Evolutionary conservation across 2,113 vertebrate species (phyloP), one percentile per base, ranked within the genome.

Genomic region (Cryptomyrus ogoouensis): DNA sequence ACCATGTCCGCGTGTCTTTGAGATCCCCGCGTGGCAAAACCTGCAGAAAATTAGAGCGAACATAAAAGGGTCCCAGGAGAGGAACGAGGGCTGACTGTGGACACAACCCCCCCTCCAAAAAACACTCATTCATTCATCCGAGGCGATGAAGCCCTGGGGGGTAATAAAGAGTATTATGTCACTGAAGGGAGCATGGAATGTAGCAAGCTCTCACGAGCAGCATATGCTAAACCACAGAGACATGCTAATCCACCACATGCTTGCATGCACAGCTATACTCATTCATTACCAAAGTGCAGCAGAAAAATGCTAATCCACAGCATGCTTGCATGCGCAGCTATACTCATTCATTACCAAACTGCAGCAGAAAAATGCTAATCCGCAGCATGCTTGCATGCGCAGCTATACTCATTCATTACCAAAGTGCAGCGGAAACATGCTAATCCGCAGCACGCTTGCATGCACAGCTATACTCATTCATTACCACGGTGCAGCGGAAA

Each of bases 111-210:
- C 83, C 91, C 91, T 21, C 53, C 92, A 92, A 94, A 93, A 91
- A 92, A 93, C 86, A 89, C 58, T 91, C 91, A 89, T 92, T 95
- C 94, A 94, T 94, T 96, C 94, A 94, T 91, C 19, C 83, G 83
- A 87, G 93, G 94, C 94, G 94, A 90, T 89, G 86, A 88, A 52
- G 90, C 93, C 93, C 91, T 7, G 74, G 91, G 90, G 94, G 92
- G 94, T 89, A 87, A 91, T 90, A 92, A 91, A 92, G 93, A 93
- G 92, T 88, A 92, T 90, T 89, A 88, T 44, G 56, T 90, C 91
- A 91, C 91, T 92, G 91, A 92, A 83, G 91, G 89, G 88, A 93
- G 89, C 90, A 89, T 91, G 91, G 91, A 90, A 92, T 93, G 89
- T 88, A 91, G 17, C 2, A 19, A 66, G 90, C 21, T 90, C 91